Evolutionary conservation across 2,888 invertebrate genomes (phyloP).

Genomic region (Drosophila hamatofila): DNA sequence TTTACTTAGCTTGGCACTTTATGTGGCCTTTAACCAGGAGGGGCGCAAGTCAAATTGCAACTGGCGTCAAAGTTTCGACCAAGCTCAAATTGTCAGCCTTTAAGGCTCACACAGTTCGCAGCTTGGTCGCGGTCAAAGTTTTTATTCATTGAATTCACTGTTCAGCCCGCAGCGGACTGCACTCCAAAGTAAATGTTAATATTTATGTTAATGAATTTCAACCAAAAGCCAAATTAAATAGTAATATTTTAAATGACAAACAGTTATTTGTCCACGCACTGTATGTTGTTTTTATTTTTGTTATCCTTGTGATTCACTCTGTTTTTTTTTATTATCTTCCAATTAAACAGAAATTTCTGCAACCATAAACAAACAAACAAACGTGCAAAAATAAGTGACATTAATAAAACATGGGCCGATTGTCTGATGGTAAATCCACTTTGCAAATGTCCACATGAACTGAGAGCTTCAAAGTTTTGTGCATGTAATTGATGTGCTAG

Average conservation of each 20-base stretch:
- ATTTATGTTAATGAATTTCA: conserved; percentile 65
- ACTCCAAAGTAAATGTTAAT: conserved; percentile 31
- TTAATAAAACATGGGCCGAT: conserved; percentile 33
- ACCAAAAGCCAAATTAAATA: conserved; percentile 38
- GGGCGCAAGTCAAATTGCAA: conserved; percentile 60
- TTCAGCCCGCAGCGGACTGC: conserved; percentile 4
- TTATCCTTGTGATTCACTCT: conserved; percentile 2
- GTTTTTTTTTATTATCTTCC: conserved; percentile 22
- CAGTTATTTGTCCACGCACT: conserved; percentile 44
- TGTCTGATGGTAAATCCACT: conserved; percentile 15
- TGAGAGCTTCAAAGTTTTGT: not conserved
- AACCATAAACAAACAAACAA: conserved; percentile 55
- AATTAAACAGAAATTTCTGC: conserved; percentile 71
- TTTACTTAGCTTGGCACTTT: conserved; percentile 63
- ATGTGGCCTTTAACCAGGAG: conserved; percentile 33
- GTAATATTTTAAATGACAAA: conserved; percentile 24
- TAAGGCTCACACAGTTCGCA: conserved; percentile 23
- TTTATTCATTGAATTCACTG: conserved; percentile 57
- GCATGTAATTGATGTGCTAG: not conserved
- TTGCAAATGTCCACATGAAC: conserved; percentile 13
- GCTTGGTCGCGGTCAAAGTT: conserved; percentile 57
- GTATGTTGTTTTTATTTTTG: not conserved
- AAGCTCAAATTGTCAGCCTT: conserved; percentile 65
- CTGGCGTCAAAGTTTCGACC: conserved; percentile 34
- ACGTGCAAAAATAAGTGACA: conserved; percentile 36